Conservation (phyloP, 53 echinoderm and acorn worm genomes). For the Glandiceps talaboti region DNA sequence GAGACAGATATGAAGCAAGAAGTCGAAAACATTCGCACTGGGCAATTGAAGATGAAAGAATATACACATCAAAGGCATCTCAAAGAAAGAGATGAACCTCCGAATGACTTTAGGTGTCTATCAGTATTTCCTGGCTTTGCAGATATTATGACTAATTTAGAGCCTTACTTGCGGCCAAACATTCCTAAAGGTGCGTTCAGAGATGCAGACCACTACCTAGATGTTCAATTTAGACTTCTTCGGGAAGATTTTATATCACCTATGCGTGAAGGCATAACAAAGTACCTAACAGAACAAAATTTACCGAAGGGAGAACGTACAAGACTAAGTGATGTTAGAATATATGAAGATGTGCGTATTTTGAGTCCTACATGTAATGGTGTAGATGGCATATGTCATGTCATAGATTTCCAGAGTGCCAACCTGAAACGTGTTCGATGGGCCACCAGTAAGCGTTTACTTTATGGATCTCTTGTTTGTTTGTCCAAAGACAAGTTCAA, state of each 20-base stretch:
- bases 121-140: constrained; percentile 36
- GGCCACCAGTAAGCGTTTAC: constrained; percentile 48
- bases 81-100: constrained; percentile 17
- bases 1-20: neutral
- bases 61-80: neutral
- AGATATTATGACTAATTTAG: constrained; percentile 29
- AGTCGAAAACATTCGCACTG: neutral
- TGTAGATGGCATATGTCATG: constrained; percentile 21
- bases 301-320: constrained; percentile 4
- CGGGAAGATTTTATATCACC: constrained; percentile 82
- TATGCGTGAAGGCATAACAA: constrained; percentile 59
- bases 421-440: constrained; percentile 35
- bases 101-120: constrained; percentile 53
- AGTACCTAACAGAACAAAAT: constrained; percentile 25
- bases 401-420: constrained; percentile 25
- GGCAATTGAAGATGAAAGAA: neutral
- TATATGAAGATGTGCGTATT: constrained; percentile 37
- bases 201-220: constrained; percentile 64
- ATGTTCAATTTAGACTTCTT: constrained; percentile 72
- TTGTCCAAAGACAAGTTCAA: constrained; percentile 54
- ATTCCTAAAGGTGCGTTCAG: constrained; percentile 44
- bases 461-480: constrained; percentile 62
- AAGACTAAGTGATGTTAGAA: constrained; percentile 38
- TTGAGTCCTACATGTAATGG: constrained; percentile 1
- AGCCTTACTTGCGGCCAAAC: constrained; percentile 57